Conservation (phyloP, 1,140 invertebrate genomes). For the Augochlora pura region DNA sequence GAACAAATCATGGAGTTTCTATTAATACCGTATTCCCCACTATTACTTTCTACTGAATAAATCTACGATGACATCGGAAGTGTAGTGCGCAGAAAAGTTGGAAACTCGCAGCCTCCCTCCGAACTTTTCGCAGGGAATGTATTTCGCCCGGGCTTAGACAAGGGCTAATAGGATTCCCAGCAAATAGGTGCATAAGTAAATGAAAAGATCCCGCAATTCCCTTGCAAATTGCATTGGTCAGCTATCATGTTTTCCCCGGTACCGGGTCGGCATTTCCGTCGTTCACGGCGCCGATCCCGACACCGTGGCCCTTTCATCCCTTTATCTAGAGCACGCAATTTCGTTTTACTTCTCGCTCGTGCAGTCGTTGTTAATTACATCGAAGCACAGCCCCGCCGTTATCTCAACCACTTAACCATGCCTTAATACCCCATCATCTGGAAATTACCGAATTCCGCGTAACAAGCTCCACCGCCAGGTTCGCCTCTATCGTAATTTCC, state of each 20-base stretch:
- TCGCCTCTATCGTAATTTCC: slow-evolving; percentile 31
- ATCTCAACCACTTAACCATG: slow-evolving; percentile 27
- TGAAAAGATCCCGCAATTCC: not conserved
- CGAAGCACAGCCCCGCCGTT: not conserved
- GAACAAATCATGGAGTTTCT: too few species aligned
- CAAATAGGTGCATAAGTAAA: not conserved
- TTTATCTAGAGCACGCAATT: slow-evolving; percentile 14
- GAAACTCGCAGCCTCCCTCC: too few species aligned
- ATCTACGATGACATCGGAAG: too few species aligned
- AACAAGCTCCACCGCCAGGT: slow-evolving; percentile 8
- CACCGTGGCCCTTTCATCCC: not conserved
- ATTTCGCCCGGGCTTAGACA: not conserved
- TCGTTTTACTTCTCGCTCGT: not conserved
- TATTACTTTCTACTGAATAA: too few species aligned
- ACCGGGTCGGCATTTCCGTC: too few species aligned
- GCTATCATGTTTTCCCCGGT: not conserved
- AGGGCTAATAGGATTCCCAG: not conserved
- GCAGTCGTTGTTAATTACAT: slow-evolving; percentile 31
- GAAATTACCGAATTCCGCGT: slow-evolving; percentile 38
- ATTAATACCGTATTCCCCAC: too few species aligned
- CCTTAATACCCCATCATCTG: slow-evolving; percentile 21
- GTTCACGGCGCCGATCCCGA: not conserved
- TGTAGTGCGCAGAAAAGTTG: too few species aligned
- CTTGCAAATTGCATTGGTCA: not conserved
- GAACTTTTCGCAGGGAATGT: too few species aligned